Conservation (phyloP, 2,797 vertebrate genomes). For the Enteromius treurensis region DNA sequence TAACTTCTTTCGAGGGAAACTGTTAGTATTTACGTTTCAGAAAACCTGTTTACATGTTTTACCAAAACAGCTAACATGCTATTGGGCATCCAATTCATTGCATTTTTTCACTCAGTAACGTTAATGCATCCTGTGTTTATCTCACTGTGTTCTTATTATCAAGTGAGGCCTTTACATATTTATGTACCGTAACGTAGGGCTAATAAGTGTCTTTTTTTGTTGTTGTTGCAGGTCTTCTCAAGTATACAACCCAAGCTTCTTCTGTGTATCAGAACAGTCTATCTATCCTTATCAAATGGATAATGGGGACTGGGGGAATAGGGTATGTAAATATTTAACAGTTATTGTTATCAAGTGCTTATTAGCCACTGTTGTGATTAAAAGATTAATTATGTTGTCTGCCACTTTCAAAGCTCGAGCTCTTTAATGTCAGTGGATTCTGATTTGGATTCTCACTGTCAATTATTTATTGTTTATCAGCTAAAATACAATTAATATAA, state of each 20-base stretch:
- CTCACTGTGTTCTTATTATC: background rate
- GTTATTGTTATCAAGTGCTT: background rate
- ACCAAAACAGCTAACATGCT: background rate
- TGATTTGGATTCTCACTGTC: background rate
- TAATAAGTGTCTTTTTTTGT: background rate
- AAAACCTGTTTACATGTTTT: background rate
- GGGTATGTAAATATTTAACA: conserved; percentile 77
- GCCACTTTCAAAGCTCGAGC: background rate
- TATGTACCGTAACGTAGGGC: background rate
- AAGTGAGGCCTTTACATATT: background rate
- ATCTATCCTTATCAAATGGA: conserved; percentile 81
- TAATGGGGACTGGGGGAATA: conserved; percentile 99
- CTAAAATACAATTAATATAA: background rate
- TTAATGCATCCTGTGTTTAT: background rate
- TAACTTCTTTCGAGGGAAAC: background rate
- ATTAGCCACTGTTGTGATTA: background rate
- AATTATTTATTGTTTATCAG: background rate
- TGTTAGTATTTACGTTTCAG: background rate
- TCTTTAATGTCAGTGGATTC: background rate
- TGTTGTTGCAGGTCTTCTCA: conserved; percentile 34
- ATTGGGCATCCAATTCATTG: conserved; percentile 11
- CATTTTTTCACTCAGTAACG: background rate
- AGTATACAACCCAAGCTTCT: background rate
- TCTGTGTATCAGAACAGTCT: conserved; percentile 43
- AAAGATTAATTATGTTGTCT: background rate